Evolutionary conservation across 2,797 vertebrate species (phyloP).

Genomic region (Anas capensis): DNA sequence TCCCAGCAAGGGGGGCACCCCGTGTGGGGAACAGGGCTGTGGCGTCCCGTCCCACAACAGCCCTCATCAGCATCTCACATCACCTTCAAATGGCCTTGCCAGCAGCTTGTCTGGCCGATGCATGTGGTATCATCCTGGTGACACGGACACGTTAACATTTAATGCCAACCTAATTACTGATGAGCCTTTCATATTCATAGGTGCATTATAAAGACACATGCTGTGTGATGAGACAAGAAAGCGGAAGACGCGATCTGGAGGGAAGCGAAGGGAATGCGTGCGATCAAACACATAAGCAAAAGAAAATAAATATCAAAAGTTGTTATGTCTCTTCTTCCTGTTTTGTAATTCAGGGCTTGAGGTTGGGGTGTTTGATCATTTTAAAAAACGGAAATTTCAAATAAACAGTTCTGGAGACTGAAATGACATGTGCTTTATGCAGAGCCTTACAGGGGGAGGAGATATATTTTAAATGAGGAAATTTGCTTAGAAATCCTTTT

Average conservation of each 20-base stretch:
- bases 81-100: fast-evolving
- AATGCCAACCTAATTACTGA: not conserved
- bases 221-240: not conserved
- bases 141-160: not conserved
- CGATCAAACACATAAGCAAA: not conserved
- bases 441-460: not conserved
- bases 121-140: fast-evolving
- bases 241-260: not conserved
- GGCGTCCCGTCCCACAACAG: too few species aligned
- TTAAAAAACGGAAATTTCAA: fast-evolving
- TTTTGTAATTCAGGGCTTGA: not conserved
- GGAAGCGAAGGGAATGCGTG: not conserved
- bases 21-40: fast-evolving
- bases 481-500: not conserved
- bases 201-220: fast-evolving
- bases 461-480: not conserved
- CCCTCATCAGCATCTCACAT: not conserved
- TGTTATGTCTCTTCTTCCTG: not conserved
- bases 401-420: fast-evolving
- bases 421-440: not conserved
- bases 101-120: not conserved
- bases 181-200: not conserved
- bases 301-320: not conserved
- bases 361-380: not conserved
- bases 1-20: not conserved